Conservation (phyloP, 2,113 vertebrate genomes). For the Stegostoma tigrinum region DNA sequence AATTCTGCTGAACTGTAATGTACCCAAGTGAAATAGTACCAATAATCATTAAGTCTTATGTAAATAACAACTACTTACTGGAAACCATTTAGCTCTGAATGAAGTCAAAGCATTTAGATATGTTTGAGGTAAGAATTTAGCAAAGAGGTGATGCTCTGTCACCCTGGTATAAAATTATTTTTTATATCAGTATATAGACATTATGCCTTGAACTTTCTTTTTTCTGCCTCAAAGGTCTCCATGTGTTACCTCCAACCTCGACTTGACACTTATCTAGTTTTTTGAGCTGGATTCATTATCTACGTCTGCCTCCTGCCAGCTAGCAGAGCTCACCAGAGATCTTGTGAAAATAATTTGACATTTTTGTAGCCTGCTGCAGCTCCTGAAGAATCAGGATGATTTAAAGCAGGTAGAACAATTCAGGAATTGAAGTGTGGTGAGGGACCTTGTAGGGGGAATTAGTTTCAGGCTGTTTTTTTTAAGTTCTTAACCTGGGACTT, state of each 20-base stretch:
- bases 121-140: neutral
- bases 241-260: neutral
- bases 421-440: neutral
- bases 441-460: neutral
- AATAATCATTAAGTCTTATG: neutral
- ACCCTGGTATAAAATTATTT: neutral
- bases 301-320: neutral
- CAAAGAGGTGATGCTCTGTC: neutral
- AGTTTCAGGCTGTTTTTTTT: neutral
- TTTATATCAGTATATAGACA: neutral
- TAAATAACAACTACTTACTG: neutral
- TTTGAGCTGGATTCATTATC: neutral
- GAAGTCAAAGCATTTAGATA: neutral
- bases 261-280: neutral
- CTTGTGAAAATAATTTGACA: neutral
- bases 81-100: neutral
- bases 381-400: neutral
- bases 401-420: neutral
- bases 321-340: neutral
- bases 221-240: neutral
- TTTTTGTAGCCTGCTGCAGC: neutral
- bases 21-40: neutral
- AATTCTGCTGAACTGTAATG: neutral
- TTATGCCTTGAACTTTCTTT: neutral
- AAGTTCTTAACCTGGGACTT: neutral